Base-by-base conservation (phyloP, 2,113 vertebrate genomes). In the Poeciliopsis occidentalis region DNA sequence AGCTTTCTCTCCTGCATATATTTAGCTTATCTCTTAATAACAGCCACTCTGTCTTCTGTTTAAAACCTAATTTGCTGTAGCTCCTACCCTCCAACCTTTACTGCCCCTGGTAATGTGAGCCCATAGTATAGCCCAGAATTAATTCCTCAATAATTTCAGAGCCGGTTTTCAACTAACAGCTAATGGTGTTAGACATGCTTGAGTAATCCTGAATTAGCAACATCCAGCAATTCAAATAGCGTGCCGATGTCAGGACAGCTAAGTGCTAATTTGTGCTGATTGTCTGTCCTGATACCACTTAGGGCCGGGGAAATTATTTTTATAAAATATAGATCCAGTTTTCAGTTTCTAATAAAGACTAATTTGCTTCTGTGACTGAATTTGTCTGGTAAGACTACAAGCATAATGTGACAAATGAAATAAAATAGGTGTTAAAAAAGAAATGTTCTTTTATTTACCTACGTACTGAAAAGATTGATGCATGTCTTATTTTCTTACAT, bases 181-280 rank as follows among this genome's bases (percentile, higher is more conserved):
- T 91, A 89, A 92, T 88, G 80, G 76, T 74, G 82, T 94, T 91
- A 88, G 90, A 87, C 86, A 90, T 68, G 86, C 88, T 85, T 67
- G 87, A 89, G 82, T 92, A 90, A 92, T 85, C 71, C 84, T 87
- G 87, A 92, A 92, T 92, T 90, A 92, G 82, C 86, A 87, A 78
- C 81, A 80, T 61, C 41, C 51, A n/a, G 72, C 65, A 81, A 84
- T 87, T 90, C 79, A 88, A 54, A 89, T 88, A 89, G 76, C 44
- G 63, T 64, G 63, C 72, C 37, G 67, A 74, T 71, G 73, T 80
- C 22, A 73, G 78, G 86, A 60, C 57, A 71, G 78, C 82, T 73
- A 71, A 78, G 84, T 85, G 91, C 76, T 93, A 91, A 92, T 91
- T 87, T 86, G 82, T 84, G 80, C 89, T 82, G 88, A 88, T 80